These are phyloP conservation scores for Trichogramma dendrolimi DNA, from an alignment of 2,888 invertebrate species.

Conservation along the genomic window DNA sequence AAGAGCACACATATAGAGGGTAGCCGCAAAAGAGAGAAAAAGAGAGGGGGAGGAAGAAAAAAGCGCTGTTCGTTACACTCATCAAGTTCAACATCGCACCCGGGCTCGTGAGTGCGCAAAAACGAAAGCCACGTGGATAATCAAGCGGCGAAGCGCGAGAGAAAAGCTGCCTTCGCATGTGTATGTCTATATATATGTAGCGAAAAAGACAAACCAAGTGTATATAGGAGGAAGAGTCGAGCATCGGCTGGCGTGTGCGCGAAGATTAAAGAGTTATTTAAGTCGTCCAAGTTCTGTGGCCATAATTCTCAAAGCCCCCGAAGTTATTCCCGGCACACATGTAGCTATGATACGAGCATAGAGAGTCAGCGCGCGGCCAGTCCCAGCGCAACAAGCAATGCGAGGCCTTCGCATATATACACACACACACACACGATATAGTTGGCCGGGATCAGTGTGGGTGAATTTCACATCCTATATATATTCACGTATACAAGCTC, in stretches of 20 bases:
- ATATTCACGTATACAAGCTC: not conserved
- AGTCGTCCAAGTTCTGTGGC: constrained; percentile 48
- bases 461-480: too few relatives aligned
- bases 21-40: not conserved
- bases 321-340: constrained; percentile 49
- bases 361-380: too few relatives aligned
- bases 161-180: constrained; percentile 12
- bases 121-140: constrained; percentile 1
- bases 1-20: not conserved
- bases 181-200: not conserved
- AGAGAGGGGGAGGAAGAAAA: not conserved
- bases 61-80: not conserved
- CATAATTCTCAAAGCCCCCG: constrained; percentile 45
- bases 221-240: constrained; percentile 31
- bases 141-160: constrained; percentile 8
- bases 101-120: not conserved
- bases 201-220: constrained; percentile 13
- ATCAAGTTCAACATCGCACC: not conserved
- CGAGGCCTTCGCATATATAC: not conserved
- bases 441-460: too few relatives aligned
- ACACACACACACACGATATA: not conserved
- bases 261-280: constrained; percentile 53
- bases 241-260: constrained; percentile 46
- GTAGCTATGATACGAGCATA: too few relatives aligned
- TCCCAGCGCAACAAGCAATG: too few relatives aligned